Conservation (phyloP, 1,140 invertebrate species). For the Achroia grisella region DNA sequence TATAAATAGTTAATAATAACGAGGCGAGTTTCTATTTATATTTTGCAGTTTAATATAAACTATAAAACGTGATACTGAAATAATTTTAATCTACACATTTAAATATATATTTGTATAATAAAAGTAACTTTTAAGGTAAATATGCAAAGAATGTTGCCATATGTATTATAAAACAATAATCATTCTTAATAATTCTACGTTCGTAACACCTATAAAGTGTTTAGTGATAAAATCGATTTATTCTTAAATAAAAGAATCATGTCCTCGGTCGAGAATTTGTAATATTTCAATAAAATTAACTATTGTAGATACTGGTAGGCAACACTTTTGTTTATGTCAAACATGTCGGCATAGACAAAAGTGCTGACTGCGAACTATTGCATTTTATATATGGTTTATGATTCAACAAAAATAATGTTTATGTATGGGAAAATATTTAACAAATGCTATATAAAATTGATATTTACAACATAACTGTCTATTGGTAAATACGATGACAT, state of each 20-base stretch:
- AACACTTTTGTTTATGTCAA: background rate
- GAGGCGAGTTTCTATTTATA: too few species aligned
- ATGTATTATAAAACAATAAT: too few species aligned
- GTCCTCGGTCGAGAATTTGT: conserved; percentile 52
- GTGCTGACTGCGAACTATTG: conserved; percentile 48
- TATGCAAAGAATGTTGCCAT: too few species aligned
- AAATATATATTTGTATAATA: too few species aligned
- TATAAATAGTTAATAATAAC: too few species aligned
- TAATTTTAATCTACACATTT: too few species aligned
- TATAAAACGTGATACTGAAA: too few species aligned
- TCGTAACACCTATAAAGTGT: too few species aligned
- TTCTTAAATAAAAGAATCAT: conserved; percentile 44
- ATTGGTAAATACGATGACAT: background rate
- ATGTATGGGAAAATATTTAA: conserved; percentile 55
- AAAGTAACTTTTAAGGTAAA: too few species aligned
- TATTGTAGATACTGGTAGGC: conserved; percentile 55
- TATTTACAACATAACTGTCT: conserved; percentile 43
- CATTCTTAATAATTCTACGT: too few species aligned
- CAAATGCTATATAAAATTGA: conserved; percentile 58
- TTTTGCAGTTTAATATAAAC: too few species aligned
- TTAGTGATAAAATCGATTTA: conserved; percentile 44
- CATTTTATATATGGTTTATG: conserved; percentile 67
- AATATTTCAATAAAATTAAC: conserved; percentile 61
- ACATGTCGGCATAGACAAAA: conserved; percentile 19
- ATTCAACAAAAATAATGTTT: conserved; percentile 65